These are phyloP conservation scores for Tachuris rubrigastra DNA, from an alignment of 2,113 vertebrate species.

Conservation along the genomic window DNA sequence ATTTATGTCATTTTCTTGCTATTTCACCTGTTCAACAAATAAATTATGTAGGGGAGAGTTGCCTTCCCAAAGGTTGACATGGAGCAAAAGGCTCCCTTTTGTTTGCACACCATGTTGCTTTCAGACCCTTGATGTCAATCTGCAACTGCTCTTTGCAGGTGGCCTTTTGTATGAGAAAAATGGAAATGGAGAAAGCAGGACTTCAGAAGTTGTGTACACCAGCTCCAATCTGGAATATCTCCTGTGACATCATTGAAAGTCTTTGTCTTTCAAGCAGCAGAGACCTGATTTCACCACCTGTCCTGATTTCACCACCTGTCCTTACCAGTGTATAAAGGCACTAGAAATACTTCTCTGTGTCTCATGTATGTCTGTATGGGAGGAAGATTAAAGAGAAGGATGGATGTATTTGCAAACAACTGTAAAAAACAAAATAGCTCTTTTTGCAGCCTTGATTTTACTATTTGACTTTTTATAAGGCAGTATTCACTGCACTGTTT, in stretches of 20 bases:
- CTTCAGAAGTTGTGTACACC: background rate
- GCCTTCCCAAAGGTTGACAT: background rate
- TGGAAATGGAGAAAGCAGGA: background rate
- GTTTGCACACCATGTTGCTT: rapidly evolving
- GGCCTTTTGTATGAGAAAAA: background rate
- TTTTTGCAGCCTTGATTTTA: background rate
- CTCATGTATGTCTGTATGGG: background rate
- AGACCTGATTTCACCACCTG: background rate
- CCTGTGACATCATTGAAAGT: background rate
- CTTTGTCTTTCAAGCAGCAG: background rate
- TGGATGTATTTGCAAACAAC: background rate
- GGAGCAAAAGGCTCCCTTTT: background rate
- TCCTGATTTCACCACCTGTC: background rate
- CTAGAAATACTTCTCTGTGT: background rate
- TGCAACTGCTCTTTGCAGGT: background rate
- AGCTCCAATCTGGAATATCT: background rate
- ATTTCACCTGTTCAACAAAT: background rate
- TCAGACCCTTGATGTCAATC: background rate
- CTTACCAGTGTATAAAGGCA: background rate
- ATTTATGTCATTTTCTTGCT: background rate
- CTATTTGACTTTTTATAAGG: background rate
- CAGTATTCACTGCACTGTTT: background rate
- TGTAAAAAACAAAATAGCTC: background rate
- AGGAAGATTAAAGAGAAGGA: background rate
- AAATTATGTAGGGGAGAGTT: background rate